These are phyloP conservation scores for Trypoxylon attenuatum DNA, from an alignment of 2,888 invertebrate species.

Conservation along the genomic window DNA sequence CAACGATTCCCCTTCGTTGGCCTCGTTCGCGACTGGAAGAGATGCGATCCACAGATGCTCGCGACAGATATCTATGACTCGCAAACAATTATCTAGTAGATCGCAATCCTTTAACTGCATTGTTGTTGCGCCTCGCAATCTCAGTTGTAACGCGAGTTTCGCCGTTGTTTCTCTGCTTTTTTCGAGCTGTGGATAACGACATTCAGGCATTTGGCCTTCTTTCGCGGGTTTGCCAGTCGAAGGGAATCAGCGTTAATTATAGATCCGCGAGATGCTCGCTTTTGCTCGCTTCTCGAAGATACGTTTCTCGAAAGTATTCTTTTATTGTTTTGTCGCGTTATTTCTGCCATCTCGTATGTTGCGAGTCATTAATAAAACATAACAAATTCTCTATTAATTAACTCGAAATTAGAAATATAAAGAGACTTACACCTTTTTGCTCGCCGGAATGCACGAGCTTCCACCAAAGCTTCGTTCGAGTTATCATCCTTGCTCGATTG, in stretches of 20 bases:
- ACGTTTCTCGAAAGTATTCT: no score
- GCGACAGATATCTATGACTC: constrained; percentile 15
- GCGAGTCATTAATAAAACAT: no score
- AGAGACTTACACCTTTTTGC: constrained; percentile 64
- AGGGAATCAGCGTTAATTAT: no score
- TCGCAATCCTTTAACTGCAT: constrained; percentile 28
- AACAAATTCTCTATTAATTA: no score
- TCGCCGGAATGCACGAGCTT: constrained; percentile 60
- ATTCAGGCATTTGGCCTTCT: not conserved
- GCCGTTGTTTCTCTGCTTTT: not conserved
- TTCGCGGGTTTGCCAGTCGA: not conserved
- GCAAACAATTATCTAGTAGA: constrained; percentile 35
- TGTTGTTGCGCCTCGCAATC: constrained; percentile 31
- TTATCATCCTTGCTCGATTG: constrained; percentile 53
- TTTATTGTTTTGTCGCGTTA: no score
- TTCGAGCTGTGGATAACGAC: not conserved
- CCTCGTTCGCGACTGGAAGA: constrained; percentile 21
- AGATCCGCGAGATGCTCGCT: no score
- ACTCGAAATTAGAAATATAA: not conserved
- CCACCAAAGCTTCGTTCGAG: constrained; percentile 66
- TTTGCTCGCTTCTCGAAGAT: no score
- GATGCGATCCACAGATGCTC: constrained; percentile 29
- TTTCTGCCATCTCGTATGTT: no score
- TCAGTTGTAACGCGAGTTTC: no score
- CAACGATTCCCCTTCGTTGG: constrained; percentile 21